Conservation (phyloP, 1,140 invertebrate species). For the Rhyacophila brunnea region DNA sequence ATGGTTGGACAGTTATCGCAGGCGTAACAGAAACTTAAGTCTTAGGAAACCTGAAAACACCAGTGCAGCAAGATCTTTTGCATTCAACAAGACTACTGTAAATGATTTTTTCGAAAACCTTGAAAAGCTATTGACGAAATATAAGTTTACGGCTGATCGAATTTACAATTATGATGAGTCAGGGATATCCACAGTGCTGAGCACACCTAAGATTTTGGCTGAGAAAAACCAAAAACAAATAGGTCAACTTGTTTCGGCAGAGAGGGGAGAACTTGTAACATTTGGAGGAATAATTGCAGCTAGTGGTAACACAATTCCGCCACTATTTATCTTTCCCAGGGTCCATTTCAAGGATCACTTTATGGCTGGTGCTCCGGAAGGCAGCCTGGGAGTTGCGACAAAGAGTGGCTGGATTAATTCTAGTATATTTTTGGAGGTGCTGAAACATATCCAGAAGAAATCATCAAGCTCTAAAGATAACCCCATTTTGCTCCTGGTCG, state of each 20-base stretch:
- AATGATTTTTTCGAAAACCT: conserved; percentile 36
- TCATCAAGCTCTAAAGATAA: conserved; percentile 39
- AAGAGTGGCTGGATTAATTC: conserved; percentile 52
- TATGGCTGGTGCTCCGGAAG: conserved; percentile 43
- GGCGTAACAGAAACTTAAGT: conserved; percentile 37
- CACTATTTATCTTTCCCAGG: conserved; percentile 42
- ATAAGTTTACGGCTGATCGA: conserved; percentile 50
- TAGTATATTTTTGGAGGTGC: conserved; percentile 43
- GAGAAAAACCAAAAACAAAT: conserved; percentile 41
- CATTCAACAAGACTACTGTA: conserved; percentile 42
- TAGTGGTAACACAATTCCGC: conserved; percentile 42
- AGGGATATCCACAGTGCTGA: conserved; percentile 42
- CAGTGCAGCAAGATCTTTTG: conserved; percentile 40
- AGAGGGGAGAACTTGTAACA: conserved; percentile 44
- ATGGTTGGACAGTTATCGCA: conserved; percentile 24
- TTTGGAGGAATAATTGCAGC: conserved; percentile 42
- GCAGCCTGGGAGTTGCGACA: conserved; percentile 44
- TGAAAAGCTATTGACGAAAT: conserved; percentile 41
- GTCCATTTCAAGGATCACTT: conserved; percentile 42
- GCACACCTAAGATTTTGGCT: conserved; percentile 40
- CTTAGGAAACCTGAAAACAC: conserved; percentile 46
- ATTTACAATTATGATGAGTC: too few species aligned
- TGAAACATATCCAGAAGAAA: conserved; percentile 43
- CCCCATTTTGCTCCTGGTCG: conserved; percentile 42
- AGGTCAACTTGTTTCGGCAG: conserved; percentile 42